Conservation (phyloP, 2,113 vertebrate genomes). For the Physeter macrocephalus region DNA sequence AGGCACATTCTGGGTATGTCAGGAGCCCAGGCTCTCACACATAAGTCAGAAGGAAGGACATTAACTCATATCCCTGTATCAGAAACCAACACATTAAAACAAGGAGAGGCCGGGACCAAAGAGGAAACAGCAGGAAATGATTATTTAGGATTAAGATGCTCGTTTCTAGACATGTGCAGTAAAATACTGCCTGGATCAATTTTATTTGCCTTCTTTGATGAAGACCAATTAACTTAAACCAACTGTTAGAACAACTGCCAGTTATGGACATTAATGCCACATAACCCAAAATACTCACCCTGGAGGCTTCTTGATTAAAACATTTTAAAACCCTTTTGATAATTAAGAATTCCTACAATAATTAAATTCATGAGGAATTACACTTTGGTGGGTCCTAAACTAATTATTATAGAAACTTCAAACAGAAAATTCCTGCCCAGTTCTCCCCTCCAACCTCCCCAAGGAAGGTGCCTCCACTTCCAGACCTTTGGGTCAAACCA, state of each 20-base stretch:
- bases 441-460: neutral
- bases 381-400: neutral
- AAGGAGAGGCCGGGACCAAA: neutral
- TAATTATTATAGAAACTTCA: slow-evolving; percentile 35
- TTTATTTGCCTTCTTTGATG: slow-evolving; percentile 62
- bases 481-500: neutral
- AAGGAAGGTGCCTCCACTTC: neutral
- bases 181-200: slow-evolving; percentile 56
- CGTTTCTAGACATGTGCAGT: slow-evolving; percentile 39
- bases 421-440: neutral
- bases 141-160: slow-evolving; percentile 57
- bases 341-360: slow-evolving; percentile 41
- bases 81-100: slow-evolving; percentile 20
- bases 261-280: neutral
- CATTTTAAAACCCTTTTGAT: slow-evolving; percentile 19
- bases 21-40: neutral
- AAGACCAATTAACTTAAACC: slow-evolving; percentile 55
- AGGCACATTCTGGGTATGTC: neutral
- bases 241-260: slow-evolving; percentile 30
- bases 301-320: slow-evolving; percentile 18
- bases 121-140: slow-evolving; percentile 51
- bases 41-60: neutral
- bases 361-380: slow-evolving; percentile 34
- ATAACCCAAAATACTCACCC: slow-evolving; percentile 20
- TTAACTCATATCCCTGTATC: neutral